Conservation (phyloP, 2,797 vertebrate species). For the Lindbergichthys nudifrons region DNA sequence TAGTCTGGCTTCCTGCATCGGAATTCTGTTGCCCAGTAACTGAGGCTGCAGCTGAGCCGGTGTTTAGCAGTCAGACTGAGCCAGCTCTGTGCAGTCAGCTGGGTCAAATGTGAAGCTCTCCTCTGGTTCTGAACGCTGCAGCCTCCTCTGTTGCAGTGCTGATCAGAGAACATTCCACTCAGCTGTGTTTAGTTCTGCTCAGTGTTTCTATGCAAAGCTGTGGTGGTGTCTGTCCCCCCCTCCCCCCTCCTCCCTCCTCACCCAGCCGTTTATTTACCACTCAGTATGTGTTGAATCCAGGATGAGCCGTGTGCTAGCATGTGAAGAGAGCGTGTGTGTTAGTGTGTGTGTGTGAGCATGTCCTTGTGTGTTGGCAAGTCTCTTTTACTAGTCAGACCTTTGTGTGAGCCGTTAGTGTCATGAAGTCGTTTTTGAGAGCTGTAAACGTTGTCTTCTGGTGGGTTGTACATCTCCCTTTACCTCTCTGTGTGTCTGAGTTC, state of each 20-base stretch:
- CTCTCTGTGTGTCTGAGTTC: conserved; percentile 16
- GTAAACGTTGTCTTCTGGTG: conserved; percentile 26
- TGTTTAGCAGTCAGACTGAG: background rate
- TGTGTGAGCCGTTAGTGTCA: conserved; percentile 61
- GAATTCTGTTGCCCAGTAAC: conserved; percentile 1
- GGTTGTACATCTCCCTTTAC: conserved; percentile 6
- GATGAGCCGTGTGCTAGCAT: conserved; percentile 71
- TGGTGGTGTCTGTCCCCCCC: conserved; percentile 37
- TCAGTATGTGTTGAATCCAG: conserved; percentile 67
- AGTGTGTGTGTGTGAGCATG: background rate
- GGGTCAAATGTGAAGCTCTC: background rate
- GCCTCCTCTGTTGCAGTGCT: no score
- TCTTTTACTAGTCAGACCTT: conserved; percentile 46
- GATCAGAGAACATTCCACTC: background rate
- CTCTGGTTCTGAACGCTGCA: background rate
- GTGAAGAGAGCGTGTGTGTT: conserved; percentile 43
- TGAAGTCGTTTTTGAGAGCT: conserved; percentile 27
- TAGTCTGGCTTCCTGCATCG: conserved; percentile 30
- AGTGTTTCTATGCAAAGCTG: conserved; percentile 75
- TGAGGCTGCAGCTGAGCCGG: background rate
- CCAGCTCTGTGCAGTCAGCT: background rate
- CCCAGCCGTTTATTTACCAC: conserved; percentile 58
- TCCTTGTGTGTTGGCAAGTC: conserved; percentile 31
- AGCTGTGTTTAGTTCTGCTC: conserved; percentile 20
- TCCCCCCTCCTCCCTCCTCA: background rate